phyloP scores from a whole-genome alignment of 2,888 invertebrate genomes.

The Hypselothyrea guttata region DNA sequence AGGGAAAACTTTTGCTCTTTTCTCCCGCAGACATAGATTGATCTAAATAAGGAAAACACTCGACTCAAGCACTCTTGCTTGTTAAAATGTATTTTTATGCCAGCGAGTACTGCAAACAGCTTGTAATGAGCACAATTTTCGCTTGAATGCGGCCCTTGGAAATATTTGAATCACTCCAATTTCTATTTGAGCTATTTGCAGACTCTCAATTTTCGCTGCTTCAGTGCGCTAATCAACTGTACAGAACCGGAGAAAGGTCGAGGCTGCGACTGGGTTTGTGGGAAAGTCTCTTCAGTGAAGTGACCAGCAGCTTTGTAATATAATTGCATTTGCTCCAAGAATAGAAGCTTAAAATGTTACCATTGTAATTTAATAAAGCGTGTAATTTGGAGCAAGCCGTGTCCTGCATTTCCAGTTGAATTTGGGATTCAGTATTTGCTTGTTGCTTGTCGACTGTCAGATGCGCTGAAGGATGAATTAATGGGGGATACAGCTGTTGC shows the following conservation, averaged over 20 bases:
- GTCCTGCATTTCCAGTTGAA: constrained; percentile 49
- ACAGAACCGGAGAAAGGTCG: constrained; percentile 24
- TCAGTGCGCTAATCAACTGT: constrained; percentile 52
- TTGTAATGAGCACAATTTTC: constrained; percentile 48
- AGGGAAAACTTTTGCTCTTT: no score
- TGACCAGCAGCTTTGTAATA: constrained; percentile 40
- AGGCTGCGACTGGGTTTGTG: constrained; percentile 4
- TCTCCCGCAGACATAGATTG: no score
- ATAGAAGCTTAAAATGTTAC: constrained; percentile 34
- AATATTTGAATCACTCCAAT: constrained; percentile 28
- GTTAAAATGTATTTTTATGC: background rate
- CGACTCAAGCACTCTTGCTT: background rate
- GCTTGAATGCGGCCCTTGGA: constrained; percentile 43
- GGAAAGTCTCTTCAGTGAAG: constrained; percentile 11
- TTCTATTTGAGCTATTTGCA: constrained; percentile 40
- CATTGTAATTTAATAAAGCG: constrained; percentile 67
- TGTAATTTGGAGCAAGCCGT: constrained; percentile 59
- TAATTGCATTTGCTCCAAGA: constrained; percentile 54
- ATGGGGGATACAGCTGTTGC: constrained; percentile 60
- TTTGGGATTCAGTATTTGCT: constrained; percentile 18
- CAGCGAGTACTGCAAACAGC: constrained; percentile 26
- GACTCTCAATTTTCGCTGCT: constrained; percentile 37
- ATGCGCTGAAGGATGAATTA: constrained; percentile 24
- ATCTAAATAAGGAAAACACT: no score
- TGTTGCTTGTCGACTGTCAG: constrained; percentile 11